Evolutionary conservation across 2,113 vertebrate species (phyloP).

Genomic region (Dipodomys stephensi): DNA sequence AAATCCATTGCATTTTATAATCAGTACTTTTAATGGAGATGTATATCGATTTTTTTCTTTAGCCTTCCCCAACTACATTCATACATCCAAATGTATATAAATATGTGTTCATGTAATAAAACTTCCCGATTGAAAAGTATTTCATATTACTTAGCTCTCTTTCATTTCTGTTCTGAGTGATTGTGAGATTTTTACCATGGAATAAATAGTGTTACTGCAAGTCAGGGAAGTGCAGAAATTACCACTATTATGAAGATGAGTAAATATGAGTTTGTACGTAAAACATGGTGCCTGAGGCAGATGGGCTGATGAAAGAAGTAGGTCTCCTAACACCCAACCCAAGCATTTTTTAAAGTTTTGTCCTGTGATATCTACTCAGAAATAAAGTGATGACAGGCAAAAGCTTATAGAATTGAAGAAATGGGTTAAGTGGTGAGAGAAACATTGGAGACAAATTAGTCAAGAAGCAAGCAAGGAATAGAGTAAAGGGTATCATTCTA

Average conservation of each 20-base stretch:
- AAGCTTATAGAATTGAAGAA: constrained; percentile 13
- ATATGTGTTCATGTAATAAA: background rate
- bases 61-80: background rate
- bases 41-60: background rate
- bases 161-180: constrained; percentile 11
- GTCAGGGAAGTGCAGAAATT: background rate
- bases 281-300: background rate
- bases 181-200: background rate
- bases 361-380: background rate
- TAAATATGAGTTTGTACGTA: background rate
- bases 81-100: background rate
- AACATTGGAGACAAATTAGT: background rate
- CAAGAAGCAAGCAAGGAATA: background rate
- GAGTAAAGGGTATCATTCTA: background rate
- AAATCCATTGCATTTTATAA: background rate
- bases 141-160: background rate
- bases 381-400: background rate
- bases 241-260: background rate
- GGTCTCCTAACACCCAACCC: background rate
- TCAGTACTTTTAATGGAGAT: background rate
- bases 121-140: background rate
- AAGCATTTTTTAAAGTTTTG: background rate
- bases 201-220: background rate
- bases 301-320: background rate
- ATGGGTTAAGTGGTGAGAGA: background rate